These are phyloP conservation scores for Dufourea novaeangliae DNA, from an alignment of 1,140 invertebrate species.

Conservation along the genomic window DNA sequence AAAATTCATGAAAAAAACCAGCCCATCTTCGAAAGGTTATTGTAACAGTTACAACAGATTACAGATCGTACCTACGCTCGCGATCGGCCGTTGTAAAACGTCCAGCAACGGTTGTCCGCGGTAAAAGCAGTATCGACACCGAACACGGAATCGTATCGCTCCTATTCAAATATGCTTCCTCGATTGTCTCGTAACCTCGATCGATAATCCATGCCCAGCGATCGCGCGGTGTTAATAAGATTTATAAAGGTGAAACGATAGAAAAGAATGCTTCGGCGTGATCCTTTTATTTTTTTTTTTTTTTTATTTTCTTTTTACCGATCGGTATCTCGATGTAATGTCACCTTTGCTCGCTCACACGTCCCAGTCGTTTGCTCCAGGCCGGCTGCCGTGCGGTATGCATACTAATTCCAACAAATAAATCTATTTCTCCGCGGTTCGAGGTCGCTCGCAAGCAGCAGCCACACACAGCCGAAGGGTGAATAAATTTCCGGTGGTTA, in stretches of 20 bases:
- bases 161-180: too few species aligned
- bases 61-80: background rate
- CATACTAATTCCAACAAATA: constrained; percentile 61
- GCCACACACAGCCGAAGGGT: constrained; percentile 38
- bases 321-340: constrained; percentile 60
- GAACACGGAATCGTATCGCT: constrained; percentile 10
- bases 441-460: constrained; percentile 7
- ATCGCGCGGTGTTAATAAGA: constrained; percentile 47
- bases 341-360: constrained; percentile 57
- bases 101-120: background rate
- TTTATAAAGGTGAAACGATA: constrained; percentile 35
- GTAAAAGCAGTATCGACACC: constrained; percentile 8
- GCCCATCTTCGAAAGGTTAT: too few species aligned
- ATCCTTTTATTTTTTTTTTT: constrained; percentile 44
- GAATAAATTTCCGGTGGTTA: constrained; percentile 47
- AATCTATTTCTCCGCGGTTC: constrained; percentile 50
- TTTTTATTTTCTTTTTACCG: constrained; percentile 1
- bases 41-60: background rate
- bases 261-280: constrained; percentile 50
- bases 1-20: background rate
- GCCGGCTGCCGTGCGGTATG: constrained; percentile 40
- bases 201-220: constrained; percentile 36
- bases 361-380: constrained; percentile 55
- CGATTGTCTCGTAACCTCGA: constrained; percentile 50
- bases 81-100: background rate